Evolutionary conservation across 2,113 vertebrate genomes (phyloP), one percentile per base, ranked within the genome.

Genomic region (Andinoacara biseriatus): DNA sequence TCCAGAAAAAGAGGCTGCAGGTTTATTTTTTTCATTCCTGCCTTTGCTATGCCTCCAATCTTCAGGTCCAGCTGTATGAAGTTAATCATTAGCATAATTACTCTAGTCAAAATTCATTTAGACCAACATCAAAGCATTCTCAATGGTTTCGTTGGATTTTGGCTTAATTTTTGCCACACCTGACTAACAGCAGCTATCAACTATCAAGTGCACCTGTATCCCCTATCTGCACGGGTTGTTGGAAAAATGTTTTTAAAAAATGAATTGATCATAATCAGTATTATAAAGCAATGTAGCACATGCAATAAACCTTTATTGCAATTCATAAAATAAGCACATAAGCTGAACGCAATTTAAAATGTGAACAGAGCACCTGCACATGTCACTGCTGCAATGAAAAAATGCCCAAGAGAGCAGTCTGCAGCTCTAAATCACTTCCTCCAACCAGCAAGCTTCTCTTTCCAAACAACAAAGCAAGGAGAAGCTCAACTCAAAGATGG

Each of bases 321-420:
- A 8, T 33, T 78, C 17, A 58, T 81, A 58, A 87, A 92, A 85
- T 29, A 40, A 58, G 15, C 9, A 82, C 78, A 58, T 26, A 43
- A 40, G n/a, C 35, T 58, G 10, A 31, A 15, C 4, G 14, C n/a
- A 7, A 38, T 87, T 81, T 81, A 72, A 60, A 54, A 86, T 78
- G 90, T 86, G 89, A 92, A 89, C 33, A 26, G 54, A 76, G 7
- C 89, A 94, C 78, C 90, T 92, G 90, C 59, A 31, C 56, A n/a
- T 78, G 56, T 35, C 22, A 58, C n/a, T 60, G 29, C 29, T 38
- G 24, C 43, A 67, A 76, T 81, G 81, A 83, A 74, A 26, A 38
- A 17, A 5, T 0, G 9, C 20, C 20, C 40, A 35, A 46, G 40
- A 49, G 43, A 35, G 20, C 15, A 33, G 56, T 63, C 20, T 40